These are phyloP conservation scores for Orthonyx spaldingii DNA, from an alignment of 2,113 vertebrate species.

Conservation along the genomic window DNA sequence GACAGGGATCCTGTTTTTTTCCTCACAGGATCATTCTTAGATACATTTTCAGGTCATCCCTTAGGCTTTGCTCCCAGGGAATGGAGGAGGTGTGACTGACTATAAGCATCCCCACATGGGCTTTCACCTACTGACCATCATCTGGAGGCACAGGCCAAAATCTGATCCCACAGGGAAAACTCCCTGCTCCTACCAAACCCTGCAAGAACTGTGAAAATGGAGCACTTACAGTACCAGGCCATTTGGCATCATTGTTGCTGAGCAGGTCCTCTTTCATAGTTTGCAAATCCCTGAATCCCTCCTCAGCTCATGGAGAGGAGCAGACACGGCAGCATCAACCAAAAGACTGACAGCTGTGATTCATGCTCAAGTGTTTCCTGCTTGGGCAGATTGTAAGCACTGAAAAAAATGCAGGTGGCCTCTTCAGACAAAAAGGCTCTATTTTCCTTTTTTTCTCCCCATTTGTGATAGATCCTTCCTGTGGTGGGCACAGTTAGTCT, in stretches of 20 bases:
- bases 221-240: not conserved
- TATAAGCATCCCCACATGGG: fast-evolving
- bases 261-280: not conserved
- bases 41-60: not conserved
- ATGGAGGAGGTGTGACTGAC: not conserved
- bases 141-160: not conserved
- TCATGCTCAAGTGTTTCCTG: slow-evolving; percentile 31
- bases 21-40: not conserved
- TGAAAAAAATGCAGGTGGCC: slow-evolving; percentile 42
- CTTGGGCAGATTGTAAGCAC: not conserved
- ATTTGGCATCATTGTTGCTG: not conserved
- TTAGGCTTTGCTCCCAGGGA: not conserved
- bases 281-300: not conserved
- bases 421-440: not conserved
- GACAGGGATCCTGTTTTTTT: not conserved
- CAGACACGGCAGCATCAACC: not conserved
- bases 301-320: not conserved
- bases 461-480: not conserved
- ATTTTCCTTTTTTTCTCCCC: fast-evolving
- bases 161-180: not conserved
- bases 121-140: not conserved
- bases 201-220: not conserved
- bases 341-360: slow-evolving; percentile 12
- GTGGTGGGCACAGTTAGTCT: not conserved
- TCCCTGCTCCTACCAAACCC: not conserved